phyloP scores from a whole-genome alignment of 2,888 invertebrate species.

The Fissipunctia ypsillon region DNA sequence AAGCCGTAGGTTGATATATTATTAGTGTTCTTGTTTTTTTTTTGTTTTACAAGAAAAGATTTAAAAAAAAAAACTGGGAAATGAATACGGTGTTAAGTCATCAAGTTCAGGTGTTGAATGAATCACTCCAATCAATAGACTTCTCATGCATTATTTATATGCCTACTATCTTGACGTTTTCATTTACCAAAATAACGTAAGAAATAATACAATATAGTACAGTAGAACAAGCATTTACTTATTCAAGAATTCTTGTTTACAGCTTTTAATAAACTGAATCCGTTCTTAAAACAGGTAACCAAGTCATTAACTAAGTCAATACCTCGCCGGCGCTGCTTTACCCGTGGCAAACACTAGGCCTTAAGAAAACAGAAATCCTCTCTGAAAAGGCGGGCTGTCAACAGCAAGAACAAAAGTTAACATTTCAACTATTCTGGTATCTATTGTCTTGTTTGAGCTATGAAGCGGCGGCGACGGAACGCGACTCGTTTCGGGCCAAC shows the following conservation, averaged over 20 bases:
- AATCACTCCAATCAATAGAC: no score
- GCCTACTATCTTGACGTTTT: neutral
- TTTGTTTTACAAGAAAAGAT: no score
- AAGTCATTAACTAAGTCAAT: slow-evolving; percentile 55
- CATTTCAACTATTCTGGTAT: slow-evolving; percentile 78
- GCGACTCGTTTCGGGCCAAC: slow-evolving; percentile 76
- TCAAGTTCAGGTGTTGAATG: no score
- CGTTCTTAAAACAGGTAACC: slow-evolving; percentile 44
- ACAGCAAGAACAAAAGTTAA: slow-evolving; percentile 77
- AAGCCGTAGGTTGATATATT: no score
- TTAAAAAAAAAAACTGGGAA: no score
- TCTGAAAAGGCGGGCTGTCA: slow-evolving; percentile 67
- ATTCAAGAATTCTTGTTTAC: slow-evolving; percentile 33
- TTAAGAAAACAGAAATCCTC: slow-evolving; percentile 66
- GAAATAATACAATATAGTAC: neutral
- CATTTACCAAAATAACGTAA: neutral
- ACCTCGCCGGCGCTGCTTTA: slow-evolving; percentile 33
- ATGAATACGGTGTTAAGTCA: neutral
- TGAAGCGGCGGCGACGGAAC: slow-evolving; percentile 70
- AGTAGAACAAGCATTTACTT: slow-evolving; percentile 18
- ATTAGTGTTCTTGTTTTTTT: no score
- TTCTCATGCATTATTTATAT: neutral
- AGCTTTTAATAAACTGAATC: slow-evolving; percentile 40
- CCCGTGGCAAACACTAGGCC: slow-evolving; percentile 47
- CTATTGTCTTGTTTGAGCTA: slow-evolving; percentile 79